phyloP scores from a whole-genome alignment of 2,888 invertebrate species.

The Chrysopilus asiliformis region DNA sequence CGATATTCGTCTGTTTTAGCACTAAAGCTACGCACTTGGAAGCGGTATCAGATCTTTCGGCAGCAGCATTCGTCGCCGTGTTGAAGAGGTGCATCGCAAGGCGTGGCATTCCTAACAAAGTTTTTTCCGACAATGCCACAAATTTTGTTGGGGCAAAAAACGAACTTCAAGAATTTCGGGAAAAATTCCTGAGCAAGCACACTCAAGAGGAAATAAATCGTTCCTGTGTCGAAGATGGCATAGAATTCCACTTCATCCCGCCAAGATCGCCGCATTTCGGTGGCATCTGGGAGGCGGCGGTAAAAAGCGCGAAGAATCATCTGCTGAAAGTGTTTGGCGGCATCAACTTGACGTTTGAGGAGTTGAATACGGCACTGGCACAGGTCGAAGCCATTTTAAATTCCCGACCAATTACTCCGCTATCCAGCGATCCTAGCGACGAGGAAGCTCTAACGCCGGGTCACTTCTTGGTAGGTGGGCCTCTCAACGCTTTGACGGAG shows the following conservation, averaged over 20 bases:
- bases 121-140: no score
- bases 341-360: neutral
- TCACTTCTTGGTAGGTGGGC: neutral
- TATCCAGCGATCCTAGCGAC: neutral
- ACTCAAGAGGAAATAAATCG: neutral
- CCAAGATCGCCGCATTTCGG: constrained; percentile 1
- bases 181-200: neutral
- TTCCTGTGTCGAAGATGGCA: neutral
- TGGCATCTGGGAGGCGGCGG: constrained; percentile 3
- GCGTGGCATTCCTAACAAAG: no score
- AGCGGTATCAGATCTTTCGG: no score
- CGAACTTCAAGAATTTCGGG: no score
- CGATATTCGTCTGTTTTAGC: no score
- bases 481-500: neutral
- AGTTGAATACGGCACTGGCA: neutral
- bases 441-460: neutral
- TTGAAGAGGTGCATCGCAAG: no score
- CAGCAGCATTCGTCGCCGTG: no score
- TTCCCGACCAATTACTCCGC: neutral
- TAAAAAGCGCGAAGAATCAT: neutral
- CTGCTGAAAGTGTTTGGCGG: neutral
- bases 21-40: no score
- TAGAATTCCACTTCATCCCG: neutral
- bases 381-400: neutral
- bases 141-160: no score